Conservation (phyloP, 2,888 invertebrate species). For the Mantis religiosa region DNA sequence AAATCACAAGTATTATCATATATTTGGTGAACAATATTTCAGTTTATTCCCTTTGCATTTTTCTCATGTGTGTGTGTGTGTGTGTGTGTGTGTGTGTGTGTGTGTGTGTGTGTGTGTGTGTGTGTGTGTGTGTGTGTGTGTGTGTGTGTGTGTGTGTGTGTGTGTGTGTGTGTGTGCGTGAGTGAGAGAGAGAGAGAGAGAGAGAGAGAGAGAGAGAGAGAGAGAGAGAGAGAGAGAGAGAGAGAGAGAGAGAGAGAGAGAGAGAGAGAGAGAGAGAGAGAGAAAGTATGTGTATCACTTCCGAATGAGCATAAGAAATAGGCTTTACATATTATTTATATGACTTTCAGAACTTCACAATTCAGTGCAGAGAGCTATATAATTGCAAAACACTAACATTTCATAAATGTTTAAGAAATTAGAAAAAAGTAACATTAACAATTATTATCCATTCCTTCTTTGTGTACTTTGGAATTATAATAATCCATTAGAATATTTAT, state of each 20-base stretch:
- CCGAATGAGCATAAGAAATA: not conserved
- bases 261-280: too few species aligned
- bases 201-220: too few species aligned
- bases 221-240: too few species aligned
- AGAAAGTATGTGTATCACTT: too few species aligned
- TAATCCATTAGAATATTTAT: not conserved
- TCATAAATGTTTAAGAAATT: not conserved
- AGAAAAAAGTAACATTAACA: not conserved
- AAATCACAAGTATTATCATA: too few species aligned
- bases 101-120: not conserved
- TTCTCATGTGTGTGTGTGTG: not conserved
- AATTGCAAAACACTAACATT: not conserved
- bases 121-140: not conserved
- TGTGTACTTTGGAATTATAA: not conserved
- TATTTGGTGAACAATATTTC: not conserved
- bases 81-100: not conserved
- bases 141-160: not conserved
- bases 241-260: too few species aligned
- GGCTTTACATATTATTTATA: not conserved
- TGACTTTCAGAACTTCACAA: not conserved
- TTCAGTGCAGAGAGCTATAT: not conserved
- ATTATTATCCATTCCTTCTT: not conserved
- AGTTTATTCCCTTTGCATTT: not conserved
- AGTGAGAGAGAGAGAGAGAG: too few species aligned
- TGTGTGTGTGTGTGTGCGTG: too few species aligned